Evolutionary conservation across 2,888 invertebrate species (phyloP), one percentile per base, ranked within the genome.

Genomic region (Athalia cordata): DNA sequence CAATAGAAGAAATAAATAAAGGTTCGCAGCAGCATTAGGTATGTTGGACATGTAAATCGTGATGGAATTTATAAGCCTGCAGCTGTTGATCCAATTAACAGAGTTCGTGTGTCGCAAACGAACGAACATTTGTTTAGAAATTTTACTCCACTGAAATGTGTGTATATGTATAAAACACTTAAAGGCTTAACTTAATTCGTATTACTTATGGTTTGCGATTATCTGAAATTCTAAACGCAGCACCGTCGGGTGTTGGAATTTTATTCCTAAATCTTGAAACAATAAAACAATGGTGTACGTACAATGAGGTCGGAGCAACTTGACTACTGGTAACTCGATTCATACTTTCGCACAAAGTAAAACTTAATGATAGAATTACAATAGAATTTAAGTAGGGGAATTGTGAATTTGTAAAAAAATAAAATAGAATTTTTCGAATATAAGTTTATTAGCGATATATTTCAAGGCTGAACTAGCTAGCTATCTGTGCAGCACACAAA

Each of bases 381-480:
- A 72, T 57, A 8, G 13, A 43, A 72, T 59, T n/a, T 43, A 15
- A 72, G 59, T 45, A 72, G 59, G 72, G 57, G 57, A 72, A 47
- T 57, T 59, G 72, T 45, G 59, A 72, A 72, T 72, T 72, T 45
- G 29, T 29, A 29, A 29, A 47, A 72, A 72, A 47, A 47, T 59
- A 59, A 72, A 59, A n/a, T 47, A 15, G 57, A 47, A 72, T 72
- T 72, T 72, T 72, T 72, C 72, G 59, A 72, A 43, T 72, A 43
- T 29, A 29, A 29, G 29, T 59, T 72, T 59, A 72, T 72, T 59
- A 72, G 49, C 72, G 75, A 80, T 81, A 29, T 29, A 77, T 80
- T 81, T 82, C 83, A 85, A 84, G 84, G 84, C 83, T 84, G 83
- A 81, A 55, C 79, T 59, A 49, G 65, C 78, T 82, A 78, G 79